Conservation (phyloP, 2,113 vertebrate species). For the Nettapus auritus region DNA sequence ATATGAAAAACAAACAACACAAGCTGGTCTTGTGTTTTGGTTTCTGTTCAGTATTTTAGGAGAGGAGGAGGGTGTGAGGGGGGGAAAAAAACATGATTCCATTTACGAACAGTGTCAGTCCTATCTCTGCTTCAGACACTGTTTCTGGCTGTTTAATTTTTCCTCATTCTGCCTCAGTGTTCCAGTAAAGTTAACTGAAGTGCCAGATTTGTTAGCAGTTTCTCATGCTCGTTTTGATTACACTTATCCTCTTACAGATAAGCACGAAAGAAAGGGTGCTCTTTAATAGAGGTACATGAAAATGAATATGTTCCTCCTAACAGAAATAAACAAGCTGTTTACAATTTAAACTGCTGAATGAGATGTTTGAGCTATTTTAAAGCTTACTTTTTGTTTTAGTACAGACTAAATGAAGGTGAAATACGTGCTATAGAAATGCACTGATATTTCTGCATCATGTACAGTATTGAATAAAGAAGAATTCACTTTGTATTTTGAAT, state of each 20-base stretch:
- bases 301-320: slow-evolving; percentile 69
- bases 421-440: slow-evolving; percentile 91
- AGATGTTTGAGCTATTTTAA: slow-evolving; percentile 87
- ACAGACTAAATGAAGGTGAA: slow-evolving; percentile 90
- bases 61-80: not conserved
- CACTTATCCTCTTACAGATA: slow-evolving; percentile 50
- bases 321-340: slow-evolving; percentile 82
- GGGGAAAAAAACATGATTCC: slow-evolving; percentile 41
- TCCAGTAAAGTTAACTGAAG: slow-evolving; percentile 7
- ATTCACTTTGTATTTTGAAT: slow-evolving; percentile 89
- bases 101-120: slow-evolving; percentile 58
- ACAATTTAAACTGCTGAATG: slow-evolving; percentile 86
- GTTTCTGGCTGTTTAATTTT: slow-evolving; percentile 32
- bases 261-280: slow-evolving; percentile 81
- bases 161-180: slow-evolving; percentile 19
- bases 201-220: slow-evolving; percentile 27
- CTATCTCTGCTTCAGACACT: slow-evolving; percentile 54
- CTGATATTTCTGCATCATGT: slow-evolving; percentile 88
- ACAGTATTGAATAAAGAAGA: slow-evolving; percentile 94
- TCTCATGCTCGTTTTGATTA: slow-evolving; percentile 34
- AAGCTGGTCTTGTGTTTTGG: slow-evolving; percentile 81
- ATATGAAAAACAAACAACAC: slow-evolving; percentile 69
- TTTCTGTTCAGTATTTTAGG: slow-evolving; percentile 79
- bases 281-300: slow-evolving; percentile 54
- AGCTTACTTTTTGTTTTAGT: slow-evolving; percentile 86